Percentiles rank a stretch among this genome's conserved stretches.
Conservation (phyloP, 2,113 vertebrate species). For the Oryctolagus cuniculus region DNA sequence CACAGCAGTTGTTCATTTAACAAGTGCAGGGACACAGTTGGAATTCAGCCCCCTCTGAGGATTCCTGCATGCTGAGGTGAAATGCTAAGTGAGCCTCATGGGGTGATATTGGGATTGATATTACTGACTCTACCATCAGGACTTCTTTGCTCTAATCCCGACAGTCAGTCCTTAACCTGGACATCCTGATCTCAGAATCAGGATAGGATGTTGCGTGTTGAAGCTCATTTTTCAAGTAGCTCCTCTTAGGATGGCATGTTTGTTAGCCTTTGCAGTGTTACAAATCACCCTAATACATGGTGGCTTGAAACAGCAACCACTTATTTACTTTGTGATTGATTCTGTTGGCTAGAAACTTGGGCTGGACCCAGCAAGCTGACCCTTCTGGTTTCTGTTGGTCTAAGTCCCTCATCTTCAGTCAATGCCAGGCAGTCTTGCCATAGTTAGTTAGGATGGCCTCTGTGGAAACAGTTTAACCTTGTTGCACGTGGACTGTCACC, state of each 20-base stretch:
- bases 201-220: not conserved
- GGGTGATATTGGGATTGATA: not conserved
- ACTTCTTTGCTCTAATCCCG: not conserved
- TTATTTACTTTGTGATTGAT: conserved; percentile 49
- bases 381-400: not conserved
- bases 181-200: not conserved
- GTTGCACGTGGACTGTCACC: not conserved
- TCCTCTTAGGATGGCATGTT: not conserved
- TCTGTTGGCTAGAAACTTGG: conserved; percentile 38
- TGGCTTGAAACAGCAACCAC: not conserved
- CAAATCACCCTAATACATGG: not conserved
- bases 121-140: not conserved
- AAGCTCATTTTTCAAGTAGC: conserved; percentile 12
- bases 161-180: not conserved
- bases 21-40: not conserved
- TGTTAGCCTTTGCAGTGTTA: conserved; percentile 12
- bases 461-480: not conserved
- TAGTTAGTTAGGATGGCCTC: not conserved
- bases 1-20: not conserved
- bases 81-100: not conserved
- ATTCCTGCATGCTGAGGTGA: not conserved
- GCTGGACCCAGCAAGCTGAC: not conserved
- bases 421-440: not conserved
- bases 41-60: not conserved
- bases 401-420: not conserved